Base-by-base conservation (phyloP, 2,888 invertebrate genomes). In the Lasioglossum oenotherae region DNA sequence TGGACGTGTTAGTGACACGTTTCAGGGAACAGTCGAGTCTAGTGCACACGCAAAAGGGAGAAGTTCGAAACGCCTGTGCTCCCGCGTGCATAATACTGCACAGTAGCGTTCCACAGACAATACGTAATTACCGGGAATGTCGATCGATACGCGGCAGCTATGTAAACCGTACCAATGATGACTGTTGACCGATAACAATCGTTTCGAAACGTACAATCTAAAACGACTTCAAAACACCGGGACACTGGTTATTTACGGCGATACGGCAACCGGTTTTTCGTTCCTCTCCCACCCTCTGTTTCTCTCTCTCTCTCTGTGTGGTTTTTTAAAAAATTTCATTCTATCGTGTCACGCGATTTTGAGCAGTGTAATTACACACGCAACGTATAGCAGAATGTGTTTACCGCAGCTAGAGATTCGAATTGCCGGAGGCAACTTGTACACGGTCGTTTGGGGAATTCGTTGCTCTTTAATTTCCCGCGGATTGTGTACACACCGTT, bases 111-210 rank as follows among this genome's bases (percentile, higher is more conserved):
- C 78, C 74, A 81, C 84, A 79, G 82, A 90, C 87, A 92, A 89
- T 88, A 73, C 82, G 87, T 91, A 92, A 91, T 91, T 91, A 90
- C 87, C 80, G 78, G 81, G 84, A 89, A 86, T 87, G 87, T 81
- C 87, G 85, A 91, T 92, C 90, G 85, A 91, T 91, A 84, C 78
- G 35, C 69, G 74, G 82, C 77, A 67, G 88, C 78, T 86, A 85
- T 84, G 90, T 81, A 86, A 90, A 87, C 86, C 64, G 79, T 67
- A 82, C 85, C 89, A 82, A 91, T 89, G 89, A 91, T 85, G 85
- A 91, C 84, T 80, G 90, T 87, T 88, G 86, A 89, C 81, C 88
- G 89, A 91, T 91, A 90, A 90, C 90, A 83, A 91, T 90, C 84
- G 83, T 77, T 75, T 53, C 78, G 80, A 76, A 84, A 78, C 69